Evolutionary conservation across 2,113 vertebrate species (phyloP).

Genomic region (Pelecanus crispus): DNA sequence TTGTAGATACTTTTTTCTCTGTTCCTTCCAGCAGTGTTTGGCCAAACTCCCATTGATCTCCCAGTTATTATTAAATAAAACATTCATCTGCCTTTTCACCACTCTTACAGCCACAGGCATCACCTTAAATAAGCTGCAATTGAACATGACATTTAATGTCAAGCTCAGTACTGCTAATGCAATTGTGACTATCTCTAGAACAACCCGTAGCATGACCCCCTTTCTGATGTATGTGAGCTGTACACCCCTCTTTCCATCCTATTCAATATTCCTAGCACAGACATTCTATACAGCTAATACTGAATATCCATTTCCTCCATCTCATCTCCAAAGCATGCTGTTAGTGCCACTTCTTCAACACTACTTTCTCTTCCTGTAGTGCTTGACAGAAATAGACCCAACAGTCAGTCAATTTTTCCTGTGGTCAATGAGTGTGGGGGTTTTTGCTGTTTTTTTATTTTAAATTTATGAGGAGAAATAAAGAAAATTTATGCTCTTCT

Average conservation of each 20-base stretch:
- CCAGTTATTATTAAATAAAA: conserved; percentile 61
- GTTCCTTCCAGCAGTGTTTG: conserved; percentile 7
- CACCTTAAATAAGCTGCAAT: conserved; percentile 40
- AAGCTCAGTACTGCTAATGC: conserved; percentile 39
- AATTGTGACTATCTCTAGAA: conserved; percentile 17
- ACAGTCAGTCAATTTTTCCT: background rate
- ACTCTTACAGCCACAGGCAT: conserved; percentile 24
- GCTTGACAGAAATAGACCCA: background rate
- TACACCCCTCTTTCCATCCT: background rate
- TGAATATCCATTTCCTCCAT: background rate
- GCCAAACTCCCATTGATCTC: conserved; percentile 19
- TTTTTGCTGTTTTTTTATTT: background rate
- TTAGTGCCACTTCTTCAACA: background rate
- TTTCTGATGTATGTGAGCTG: background rate
- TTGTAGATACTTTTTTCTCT: background rate
- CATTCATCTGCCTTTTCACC: conserved; percentile 41
- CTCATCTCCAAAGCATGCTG: background rate
- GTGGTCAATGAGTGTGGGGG: background rate
- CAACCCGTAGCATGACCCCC: background rate
- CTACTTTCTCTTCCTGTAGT: background rate
- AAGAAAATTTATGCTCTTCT: background rate
- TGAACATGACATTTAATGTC: conserved; percentile 45
- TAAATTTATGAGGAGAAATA: background rate
- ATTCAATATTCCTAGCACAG: background rate
- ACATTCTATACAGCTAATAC: background rate